Evolutionary conservation across 1,140 invertebrate species (phyloP).

Genomic region (Heliconius congener): DNA sequence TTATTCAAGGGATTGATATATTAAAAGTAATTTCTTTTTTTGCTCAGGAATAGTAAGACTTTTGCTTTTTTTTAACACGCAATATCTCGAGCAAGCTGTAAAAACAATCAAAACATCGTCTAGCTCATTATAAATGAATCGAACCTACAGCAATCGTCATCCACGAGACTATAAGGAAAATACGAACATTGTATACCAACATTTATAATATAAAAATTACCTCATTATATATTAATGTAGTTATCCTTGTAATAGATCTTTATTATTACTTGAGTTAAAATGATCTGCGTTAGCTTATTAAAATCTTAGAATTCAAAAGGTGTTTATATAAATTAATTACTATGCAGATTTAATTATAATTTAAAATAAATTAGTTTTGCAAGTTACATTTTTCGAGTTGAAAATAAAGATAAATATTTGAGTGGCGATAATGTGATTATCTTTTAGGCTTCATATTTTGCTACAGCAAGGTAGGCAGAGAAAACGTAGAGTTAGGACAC

Average conservation of each 20-base stretch:
- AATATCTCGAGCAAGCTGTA: too few species aligned
- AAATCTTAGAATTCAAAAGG: not conserved
- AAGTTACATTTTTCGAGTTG: not conserved
- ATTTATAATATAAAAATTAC: not conserved
- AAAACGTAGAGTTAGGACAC: not conserved
- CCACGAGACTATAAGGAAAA: not conserved
- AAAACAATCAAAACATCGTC: too few species aligned
- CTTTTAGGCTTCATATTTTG: not conserved
- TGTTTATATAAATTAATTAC: not conserved
- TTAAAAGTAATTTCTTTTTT: not conserved
- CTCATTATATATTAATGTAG: constrained; percentile 11
- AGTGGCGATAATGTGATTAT: not conserved
- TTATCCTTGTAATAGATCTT: constrained; percentile 15
- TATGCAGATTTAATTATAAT: not conserved
- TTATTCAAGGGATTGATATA: not conserved
- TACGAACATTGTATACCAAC: too few species aligned
- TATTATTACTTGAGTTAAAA: not conserved
- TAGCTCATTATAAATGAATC: not conserved
- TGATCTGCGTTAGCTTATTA: not conserved
- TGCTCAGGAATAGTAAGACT: too few species aligned
- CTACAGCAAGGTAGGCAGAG: not conserved
- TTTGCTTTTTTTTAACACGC: too few species aligned
- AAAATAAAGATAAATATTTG: not conserved
- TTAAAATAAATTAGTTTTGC: constrained; percentile 1
- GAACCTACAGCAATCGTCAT: not conserved